A percentile compares a stretch with the other conserved stretches of the same genome.
Evolutionary conservation across 2,888 invertebrate species (phyloP).

Genomic region (Kryphioiulus occultus): DNA sequence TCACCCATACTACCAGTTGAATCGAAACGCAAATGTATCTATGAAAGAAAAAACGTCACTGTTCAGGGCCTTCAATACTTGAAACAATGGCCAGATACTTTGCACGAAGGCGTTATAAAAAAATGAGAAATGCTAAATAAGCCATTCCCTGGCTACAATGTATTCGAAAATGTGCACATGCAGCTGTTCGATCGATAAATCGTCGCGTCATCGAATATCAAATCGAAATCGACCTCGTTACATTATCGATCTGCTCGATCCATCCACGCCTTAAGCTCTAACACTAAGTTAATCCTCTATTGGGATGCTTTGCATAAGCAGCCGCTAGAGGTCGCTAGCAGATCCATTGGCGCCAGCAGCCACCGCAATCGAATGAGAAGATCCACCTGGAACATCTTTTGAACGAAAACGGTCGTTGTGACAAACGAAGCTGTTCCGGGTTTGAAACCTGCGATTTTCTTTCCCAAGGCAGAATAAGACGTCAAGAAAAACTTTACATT

Average conservation of each 20-base stretch:
- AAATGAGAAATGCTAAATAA: background rate
- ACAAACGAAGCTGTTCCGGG: background rate
- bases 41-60: too few species aligned
- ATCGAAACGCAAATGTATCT: too few species aligned
- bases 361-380: background rate
- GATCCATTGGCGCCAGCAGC: background rate
- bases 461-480: too few species aligned
- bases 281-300: background rate
- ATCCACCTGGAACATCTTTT: background rate
- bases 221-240: background rate
- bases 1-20: too few species aligned
- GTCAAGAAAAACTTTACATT: too few species aligned
- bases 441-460: background rate
- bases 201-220: background rate
- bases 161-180: background rate
- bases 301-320: background rate
- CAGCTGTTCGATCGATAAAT: background rate
- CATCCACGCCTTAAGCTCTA: background rate
- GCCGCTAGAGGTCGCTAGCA: constrained; percentile 10
- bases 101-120: background rate
- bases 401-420: background rate
- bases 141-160: background rate
- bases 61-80: background rate
- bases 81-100: background rate
- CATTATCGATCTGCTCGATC: background rate